phyloP scores from a whole-genome alignment of 2,888 invertebrate species.

The Cyclophora albipunctata region DNA sequence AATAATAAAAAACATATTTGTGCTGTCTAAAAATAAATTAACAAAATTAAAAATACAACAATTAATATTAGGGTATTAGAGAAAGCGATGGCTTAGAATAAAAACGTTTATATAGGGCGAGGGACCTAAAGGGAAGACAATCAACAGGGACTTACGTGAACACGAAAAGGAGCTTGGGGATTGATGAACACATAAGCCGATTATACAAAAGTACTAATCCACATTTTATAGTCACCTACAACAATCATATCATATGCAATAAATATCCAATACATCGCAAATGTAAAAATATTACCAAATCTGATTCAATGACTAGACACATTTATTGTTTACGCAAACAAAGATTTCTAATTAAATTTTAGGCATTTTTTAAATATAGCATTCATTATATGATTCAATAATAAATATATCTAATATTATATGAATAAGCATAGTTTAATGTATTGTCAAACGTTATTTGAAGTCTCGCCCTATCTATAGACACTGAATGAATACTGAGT shows the following conservation, averaged over 20 bases:
- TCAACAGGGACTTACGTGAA: not conserved
- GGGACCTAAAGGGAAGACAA: conserved; percentile 18
- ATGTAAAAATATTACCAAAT: conserved; percentile 41
- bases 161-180: not conserved
- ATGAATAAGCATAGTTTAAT: conserved; percentile 53
- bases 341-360: not conserved
- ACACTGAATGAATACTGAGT: conserved; percentile 49
- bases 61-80: conserved; percentile 47
- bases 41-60: conserved; percentile 69
- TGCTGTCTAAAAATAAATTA: conserved; percentile 71
- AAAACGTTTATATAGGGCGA: conserved; percentile 65
- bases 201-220: too few species aligned
- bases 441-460: conserved; percentile 69
- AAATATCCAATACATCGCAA: not conserved
- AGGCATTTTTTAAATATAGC: not conserved
- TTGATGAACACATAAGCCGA: too few species aligned
- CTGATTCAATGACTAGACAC: conserved; percentile 52
- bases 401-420: conserved; percentile 30
- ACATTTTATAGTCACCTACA: too few species aligned
- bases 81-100: conserved; percentile 40
- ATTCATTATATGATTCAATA: too few species aligned
- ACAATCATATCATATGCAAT: too few species aligned
- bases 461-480: conserved; percentile 67
- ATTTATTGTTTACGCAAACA: conserved; percentile 2
- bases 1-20: conserved; percentile 51